Evolutionary conservation across 1,140 invertebrate genomes (phyloP).

Genomic region (Magallana gigas): DNA sequence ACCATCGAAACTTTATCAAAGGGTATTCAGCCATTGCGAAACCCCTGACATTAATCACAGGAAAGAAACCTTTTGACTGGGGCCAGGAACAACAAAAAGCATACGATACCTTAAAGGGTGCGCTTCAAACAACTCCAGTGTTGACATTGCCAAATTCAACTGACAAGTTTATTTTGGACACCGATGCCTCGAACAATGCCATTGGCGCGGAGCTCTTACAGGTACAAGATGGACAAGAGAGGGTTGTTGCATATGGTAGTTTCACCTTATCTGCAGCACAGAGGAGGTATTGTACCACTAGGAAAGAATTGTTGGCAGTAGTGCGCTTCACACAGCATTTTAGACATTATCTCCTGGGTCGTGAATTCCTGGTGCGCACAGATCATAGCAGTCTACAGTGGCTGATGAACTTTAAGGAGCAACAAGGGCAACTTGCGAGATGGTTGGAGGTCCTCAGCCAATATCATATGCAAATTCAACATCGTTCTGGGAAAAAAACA

Average conservation of each 20-base stretch:
- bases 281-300: slow-evolving; percentile 59
- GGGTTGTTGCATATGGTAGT: slow-evolving; percentile 19
- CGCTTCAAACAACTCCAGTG: slow-evolving; percentile 39
- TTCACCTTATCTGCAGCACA: slow-evolving; percentile 47
- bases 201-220: slow-evolving; percentile 47
- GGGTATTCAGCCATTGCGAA: neutral
- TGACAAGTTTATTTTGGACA: slow-evolving; percentile 46
- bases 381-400: slow-evolving; percentile 64
- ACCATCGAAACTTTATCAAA: slow-evolving; percentile 41
- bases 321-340: slow-evolving; percentile 55
- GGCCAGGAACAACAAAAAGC: slow-evolving; percentile 30
- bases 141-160: slow-evolving; percentile 38
- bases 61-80: slow-evolving; percentile 46
- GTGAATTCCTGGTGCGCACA: slow-evolving; percentile 57
- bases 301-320: slow-evolving; percentile 62
- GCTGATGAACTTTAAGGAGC: slow-evolving; percentile 53
- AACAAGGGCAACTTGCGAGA: slow-evolving; percentile 64
- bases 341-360: slow-evolving; percentile 60
- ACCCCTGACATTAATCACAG: slow-evolving; percentile 42
- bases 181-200: slow-evolving; percentile 45
- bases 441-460: slow-evolving; percentile 62
- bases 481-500: slow-evolving; percentile 64
- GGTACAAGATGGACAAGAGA: slow-evolving; percentile 34
- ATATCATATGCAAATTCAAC: slow-evolving; percentile 64
- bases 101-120: slow-evolving; percentile 33